These are phyloP conservation scores for Suillia variegata DNA, from an alignment of 2,888 invertebrate species.

Conservation along the genomic window DNA sequence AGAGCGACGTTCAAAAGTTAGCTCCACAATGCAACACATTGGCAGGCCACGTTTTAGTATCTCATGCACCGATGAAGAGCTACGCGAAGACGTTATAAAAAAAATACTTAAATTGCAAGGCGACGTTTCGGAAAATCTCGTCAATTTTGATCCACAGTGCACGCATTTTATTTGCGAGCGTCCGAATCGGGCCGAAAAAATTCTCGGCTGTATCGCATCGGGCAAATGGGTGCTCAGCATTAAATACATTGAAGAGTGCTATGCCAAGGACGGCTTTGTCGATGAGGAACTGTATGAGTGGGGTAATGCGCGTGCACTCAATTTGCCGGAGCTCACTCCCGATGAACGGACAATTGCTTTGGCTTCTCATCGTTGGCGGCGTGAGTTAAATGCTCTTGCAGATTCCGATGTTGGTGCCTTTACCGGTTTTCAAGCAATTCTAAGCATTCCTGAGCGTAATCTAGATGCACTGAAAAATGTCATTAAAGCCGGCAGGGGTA, in stretches of 20 bases:
- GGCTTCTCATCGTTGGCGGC: conserved; percentile 75
- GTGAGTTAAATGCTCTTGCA: conserved; percentile 49
- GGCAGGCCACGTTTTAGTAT: conserved; percentile 57
- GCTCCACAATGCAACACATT: conserved; percentile 42
- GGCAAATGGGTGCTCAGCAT: conserved; percentile 90
- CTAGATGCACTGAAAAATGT: conserved; percentile 70
- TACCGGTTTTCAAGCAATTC: conserved; percentile 63
- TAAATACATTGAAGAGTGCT: conserved; percentile 74
- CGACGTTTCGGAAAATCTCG: conserved; percentile 49
- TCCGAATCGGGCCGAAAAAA: conserved; percentile 83
- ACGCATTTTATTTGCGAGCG: conserved; percentile 81
- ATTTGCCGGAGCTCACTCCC: conserved; percentile 60
- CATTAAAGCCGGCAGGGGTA: conserved; percentile 78
- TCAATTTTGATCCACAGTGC: conserved; percentile 67
- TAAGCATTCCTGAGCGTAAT: conserved; percentile 67
- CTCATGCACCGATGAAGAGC: conserved; percentile 51
- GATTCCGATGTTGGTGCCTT: conserved; percentile 64
- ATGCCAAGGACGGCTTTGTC: conserved; percentile 53
- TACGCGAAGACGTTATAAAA: conserved; percentile 41
- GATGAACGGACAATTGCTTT: conserved; percentile 64
- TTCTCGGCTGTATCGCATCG: conserved; percentile 82
- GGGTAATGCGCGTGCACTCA: conserved; percentile 74
- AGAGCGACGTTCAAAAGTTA: conserved; percentile 36
- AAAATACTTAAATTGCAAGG: conserved; percentile 39
- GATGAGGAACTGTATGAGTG: conserved; percentile 81